phyloP scores from a whole-genome alignment of 2,113 vertebrate species.

The Arothron firmamentum region DNA sequence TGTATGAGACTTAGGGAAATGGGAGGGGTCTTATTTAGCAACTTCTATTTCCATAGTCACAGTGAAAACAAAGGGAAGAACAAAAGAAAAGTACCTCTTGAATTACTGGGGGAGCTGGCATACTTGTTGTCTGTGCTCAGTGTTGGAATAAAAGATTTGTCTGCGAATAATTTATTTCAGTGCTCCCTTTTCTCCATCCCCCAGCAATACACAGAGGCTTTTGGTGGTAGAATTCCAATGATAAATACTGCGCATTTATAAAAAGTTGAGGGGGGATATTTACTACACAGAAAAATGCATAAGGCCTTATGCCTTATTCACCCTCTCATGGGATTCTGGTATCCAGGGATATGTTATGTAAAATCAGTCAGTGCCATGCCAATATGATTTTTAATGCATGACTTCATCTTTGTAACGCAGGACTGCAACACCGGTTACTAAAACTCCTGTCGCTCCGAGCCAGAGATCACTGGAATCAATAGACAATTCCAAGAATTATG shows the following conservation, averaged over 20 bases:
- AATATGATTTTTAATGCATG: slow-evolving; percentile 58
- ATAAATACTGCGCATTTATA: slow-evolving; percentile 71
- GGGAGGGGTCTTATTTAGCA: slow-evolving; percentile 67
- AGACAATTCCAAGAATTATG: slow-evolving; percentile 31
- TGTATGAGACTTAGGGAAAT: slow-evolving; percentile 43
- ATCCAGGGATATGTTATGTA: slow-evolving; percentile 61
- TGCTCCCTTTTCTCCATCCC: slow-evolving; percentile 58
- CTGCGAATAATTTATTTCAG: slow-evolving; percentile 69
- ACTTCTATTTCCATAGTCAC: slow-evolving; percentile 66
- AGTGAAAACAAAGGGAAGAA: slow-evolving; percentile 67
- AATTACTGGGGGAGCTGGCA: slow-evolving; percentile 77
- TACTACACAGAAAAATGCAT: slow-evolving; percentile 57
- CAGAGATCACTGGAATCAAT: slow-evolving; percentile 33
- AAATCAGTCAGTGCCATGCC: slow-evolving; percentile 61
- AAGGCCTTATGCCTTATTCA: slow-evolving; percentile 55
- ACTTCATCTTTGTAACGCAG: slow-evolving; percentile 50
- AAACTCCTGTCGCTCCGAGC: slow-evolving; percentile 28
- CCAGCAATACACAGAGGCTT: slow-evolving; percentile 56
- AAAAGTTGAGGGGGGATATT: slow-evolving; percentile 66
- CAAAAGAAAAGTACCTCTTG: slow-evolving; percentile 70
- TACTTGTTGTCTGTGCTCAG: slow-evolving; percentile 66
- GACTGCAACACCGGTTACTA: slow-evolving; percentile 20
- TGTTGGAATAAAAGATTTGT: slow-evolving; percentile 69
- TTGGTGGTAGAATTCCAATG: slow-evolving; percentile 67
- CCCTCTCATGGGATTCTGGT: slow-evolving; percentile 44